These are phyloP conservation scores for Stichopus horrens DNA, from an alignment of 53 echinoderm and acorn worm genomes.

Conservation along the genomic window DNA sequence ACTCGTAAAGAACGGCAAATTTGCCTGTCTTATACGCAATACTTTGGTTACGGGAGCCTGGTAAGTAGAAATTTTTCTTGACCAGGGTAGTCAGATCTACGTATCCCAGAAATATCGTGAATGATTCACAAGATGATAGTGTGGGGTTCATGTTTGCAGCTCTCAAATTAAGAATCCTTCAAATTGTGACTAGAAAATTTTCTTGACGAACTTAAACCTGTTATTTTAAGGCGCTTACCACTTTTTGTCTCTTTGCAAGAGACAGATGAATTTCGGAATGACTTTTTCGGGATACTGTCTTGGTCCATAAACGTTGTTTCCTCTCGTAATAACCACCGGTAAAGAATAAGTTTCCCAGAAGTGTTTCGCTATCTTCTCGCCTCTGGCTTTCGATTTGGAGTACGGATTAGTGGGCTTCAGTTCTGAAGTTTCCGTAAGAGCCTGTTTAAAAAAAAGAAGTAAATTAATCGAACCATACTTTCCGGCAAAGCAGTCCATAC, in stretches of 20 bases:
- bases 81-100: too few species aligned
- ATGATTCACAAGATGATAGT: too few species aligned
- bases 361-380: conserved; percentile 53
- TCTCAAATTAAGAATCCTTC: too few species aligned
- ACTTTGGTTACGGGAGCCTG: too few species aligned
- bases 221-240: conserved; percentile 35
- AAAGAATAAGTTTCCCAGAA: conserved; percentile 57
- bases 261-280: conserved; percentile 58
- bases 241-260: conserved; percentile 52
- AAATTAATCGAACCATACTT: neutral
- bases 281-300: conserved; percentile 65
- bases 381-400: conserved; percentile 60
- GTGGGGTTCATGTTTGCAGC: too few species aligned
- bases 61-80: too few species aligned
- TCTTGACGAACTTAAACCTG: too few species aligned
- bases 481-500: too few species aligned
- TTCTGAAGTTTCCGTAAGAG: conserved; percentile 48
- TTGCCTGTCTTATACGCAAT: too few species aligned
- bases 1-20: too few species aligned
- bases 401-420: conserved; percentile 62
- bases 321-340: conserved; percentile 60
- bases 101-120: too few species aligned
- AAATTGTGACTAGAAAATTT: too few species aligned
- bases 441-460: conserved; percentile 7
- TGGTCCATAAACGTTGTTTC: conserved; percentile 66